These are phyloP conservation scores for Oreochromis spilurus DNA, from an alignment of 2,113 vertebrate species.

Conservation along the genomic window DNA sequence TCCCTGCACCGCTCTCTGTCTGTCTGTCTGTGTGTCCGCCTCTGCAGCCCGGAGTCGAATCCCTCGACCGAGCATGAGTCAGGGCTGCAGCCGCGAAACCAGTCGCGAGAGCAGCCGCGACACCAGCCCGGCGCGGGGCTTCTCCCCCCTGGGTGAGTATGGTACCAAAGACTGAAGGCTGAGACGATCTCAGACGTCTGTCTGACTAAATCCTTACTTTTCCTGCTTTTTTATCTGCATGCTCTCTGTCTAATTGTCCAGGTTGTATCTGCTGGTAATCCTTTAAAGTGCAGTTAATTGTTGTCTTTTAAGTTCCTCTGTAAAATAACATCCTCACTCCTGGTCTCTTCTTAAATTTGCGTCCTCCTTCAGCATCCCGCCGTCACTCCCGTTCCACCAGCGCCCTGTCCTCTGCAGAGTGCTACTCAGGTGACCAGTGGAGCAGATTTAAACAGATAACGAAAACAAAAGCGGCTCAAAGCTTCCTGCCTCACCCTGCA, in stretches of 20 bases:
- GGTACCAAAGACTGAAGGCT: neutral
- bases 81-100: constrained; percentile 99
- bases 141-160: constrained; percentile 97
- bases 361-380: constrained; percentile 78
- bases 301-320: neutral
- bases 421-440: constrained; percentile 85
- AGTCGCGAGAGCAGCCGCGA: constrained; percentile 99
- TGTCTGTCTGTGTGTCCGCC: neutral
- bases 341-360: neutral
- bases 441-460: neutral
- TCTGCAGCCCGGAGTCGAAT: constrained; percentile 98
- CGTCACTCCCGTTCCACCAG: constrained; percentile 91
- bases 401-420: constrained; percentile 84
- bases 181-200: neutral
- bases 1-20: constrained; percentile 15
- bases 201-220: neutral
- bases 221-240: neutral
- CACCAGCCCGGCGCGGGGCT: constrained; percentile 98
- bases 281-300: neutral
- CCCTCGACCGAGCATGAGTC: constrained; percentile 99
- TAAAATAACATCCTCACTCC: neutral
- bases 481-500: neutral
- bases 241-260: neutral
- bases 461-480: neutral
- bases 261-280: neutral